Percentiles rank a stretch among this genome's conserved stretches.
Evolutionary conservation across 2,113 vertebrate genomes (phyloP).

Genomic region (Phodopus roborovskii): DNA sequence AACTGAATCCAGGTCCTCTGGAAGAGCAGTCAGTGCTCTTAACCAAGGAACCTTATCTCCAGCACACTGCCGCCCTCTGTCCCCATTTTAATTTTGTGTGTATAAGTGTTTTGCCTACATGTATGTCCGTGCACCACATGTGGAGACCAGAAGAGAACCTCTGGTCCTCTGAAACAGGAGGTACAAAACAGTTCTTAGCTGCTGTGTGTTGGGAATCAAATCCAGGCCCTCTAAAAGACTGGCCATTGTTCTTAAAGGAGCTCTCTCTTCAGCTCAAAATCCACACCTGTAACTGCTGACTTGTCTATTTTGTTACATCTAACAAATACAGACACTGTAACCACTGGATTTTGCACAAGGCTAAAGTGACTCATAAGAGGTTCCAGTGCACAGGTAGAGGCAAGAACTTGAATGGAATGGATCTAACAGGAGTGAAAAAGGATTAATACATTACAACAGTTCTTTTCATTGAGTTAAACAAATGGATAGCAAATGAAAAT

Average conservation of each 20-base stretch:
- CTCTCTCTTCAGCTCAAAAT: background rate
- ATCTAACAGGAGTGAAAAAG: background rate
- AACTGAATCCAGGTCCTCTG: background rate
- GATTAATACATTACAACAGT: background rate
- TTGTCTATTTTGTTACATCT: background rate
- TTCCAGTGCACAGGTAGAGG: background rate
- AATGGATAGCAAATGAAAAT: background rate
- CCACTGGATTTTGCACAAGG: background rate
- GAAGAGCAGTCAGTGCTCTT: background rate
- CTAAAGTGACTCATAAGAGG: background rate
- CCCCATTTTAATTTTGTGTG: background rate
- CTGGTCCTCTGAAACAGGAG: background rate
- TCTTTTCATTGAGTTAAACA: background rate
- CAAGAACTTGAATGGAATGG: background rate
- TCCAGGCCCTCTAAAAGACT: background rate
- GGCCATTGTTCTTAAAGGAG: background rate
- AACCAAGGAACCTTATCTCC: background rate
- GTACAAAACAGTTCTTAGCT: background rate
- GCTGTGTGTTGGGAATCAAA: background rate
- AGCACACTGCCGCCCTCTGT: too few species aligned
- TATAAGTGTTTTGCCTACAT: background rate
- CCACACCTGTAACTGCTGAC: background rate
- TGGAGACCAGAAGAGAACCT: background rate
- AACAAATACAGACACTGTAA: background rate
- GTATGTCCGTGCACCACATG: background rate